Base-by-base conservation (phyloP, 2,113 vertebrate species). In the Ascaphus truei region DNA sequence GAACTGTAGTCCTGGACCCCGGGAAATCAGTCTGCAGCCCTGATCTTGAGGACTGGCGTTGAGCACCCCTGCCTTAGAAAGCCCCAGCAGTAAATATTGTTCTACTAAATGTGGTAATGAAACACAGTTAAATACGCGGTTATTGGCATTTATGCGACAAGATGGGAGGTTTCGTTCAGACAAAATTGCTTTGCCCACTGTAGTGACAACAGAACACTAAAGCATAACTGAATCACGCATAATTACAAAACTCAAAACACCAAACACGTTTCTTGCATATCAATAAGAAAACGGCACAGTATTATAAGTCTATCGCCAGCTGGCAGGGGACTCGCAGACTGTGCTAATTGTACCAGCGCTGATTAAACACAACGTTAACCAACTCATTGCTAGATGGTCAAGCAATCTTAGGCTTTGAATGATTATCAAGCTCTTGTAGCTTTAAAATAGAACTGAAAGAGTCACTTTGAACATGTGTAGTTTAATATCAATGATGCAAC, bases 141-240 rank as follows among this genome's bases (percentile, higher is more conserved):
- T 66, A 55, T 66, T 66, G 63, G 39, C 50, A 53, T 56, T 66
- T 23, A 55, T 55, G 26, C 51, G 20, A 20, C 23, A 39, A 36
- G 47, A 52, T 20, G 36, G 43, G 56, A 68, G 43, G 55, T 45
- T 59, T 58, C 5, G 15, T 31, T 27, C 55, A 7, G 8, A 12
- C 26, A 23, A 37, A 69, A 69, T 60, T 69, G 41, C 41, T 69
- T 69, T 56, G 39, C 55, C 55, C 55, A 50, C 43, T 51, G 43
- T 58, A 60, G 43, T 69, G 55, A 60, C 66, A 60, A 60, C 66
- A 69, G 60, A 69, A 51, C 55, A 69, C 55, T 55, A 66, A 39
- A 41, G 36, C 63, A 43, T 66, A 66, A 41, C 50, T 29, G 56
- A 60, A 69, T 60, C 23, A 51, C 43, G 26, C 43, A 39, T 50